phyloP scores from a whole-genome alignment of 2,113 vertebrate genomes.

The Balaeniceps rex region DNA sequence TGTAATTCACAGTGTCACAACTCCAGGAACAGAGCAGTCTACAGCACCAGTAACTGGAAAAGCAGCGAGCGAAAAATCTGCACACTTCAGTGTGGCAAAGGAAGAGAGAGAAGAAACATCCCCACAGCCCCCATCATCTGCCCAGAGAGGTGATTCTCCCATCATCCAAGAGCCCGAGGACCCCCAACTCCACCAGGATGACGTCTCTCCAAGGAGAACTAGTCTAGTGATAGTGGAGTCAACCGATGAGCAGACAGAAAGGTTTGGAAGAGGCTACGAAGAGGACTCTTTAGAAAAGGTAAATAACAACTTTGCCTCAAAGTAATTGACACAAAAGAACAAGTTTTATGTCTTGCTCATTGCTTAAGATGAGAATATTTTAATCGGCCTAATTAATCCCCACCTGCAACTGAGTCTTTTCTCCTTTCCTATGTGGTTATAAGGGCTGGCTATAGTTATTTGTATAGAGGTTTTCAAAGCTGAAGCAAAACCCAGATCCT shows the following conservation, averaged over 20 bases:
- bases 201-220: slow-evolving; percentile 53
- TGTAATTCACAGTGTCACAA: slow-evolving; percentile 57
- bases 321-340: not conserved
- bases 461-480: not conserved
- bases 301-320: not conserved
- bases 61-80: not conserved
- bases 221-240: slow-evolving; percentile 74
- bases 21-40: slow-evolving; percentile 25
- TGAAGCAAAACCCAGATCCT: not conserved
- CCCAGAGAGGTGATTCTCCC: slow-evolving; percentile 70
- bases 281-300: slow-evolving; percentile 86
- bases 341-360: rapidly evolving
- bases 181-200: slow-evolving; percentile 7
- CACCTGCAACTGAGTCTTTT: not conserved
- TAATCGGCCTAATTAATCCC: not conserved
- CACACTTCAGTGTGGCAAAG: not conserved
- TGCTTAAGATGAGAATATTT: not conserved
- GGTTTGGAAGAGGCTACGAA: slow-evolving; percentile 64
- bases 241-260: slow-evolving; percentile 75
- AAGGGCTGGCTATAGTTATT: not conserved
- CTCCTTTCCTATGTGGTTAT: not conserved
- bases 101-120: slow-evolving; percentile 49
- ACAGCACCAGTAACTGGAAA: not conserved
- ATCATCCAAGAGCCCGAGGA: slow-evolving; percentile 75
- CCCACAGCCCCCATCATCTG: slow-evolving; percentile 29